These are phyloP conservation scores for Lasioglossum zephyrum DNA, from an alignment of 2,888 invertebrate genomes.

Conservation along the genomic window DNA sequence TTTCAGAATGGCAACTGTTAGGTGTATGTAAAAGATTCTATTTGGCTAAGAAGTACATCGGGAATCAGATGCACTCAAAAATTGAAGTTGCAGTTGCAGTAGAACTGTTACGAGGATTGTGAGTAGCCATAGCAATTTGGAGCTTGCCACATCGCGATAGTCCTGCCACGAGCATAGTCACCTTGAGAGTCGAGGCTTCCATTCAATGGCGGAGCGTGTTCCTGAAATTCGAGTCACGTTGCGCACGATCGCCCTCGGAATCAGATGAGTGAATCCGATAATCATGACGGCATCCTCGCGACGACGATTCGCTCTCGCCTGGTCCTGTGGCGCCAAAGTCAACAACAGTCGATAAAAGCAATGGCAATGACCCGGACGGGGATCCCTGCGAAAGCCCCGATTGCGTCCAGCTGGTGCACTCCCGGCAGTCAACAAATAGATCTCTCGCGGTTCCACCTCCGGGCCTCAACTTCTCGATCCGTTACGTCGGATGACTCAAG, in stretches of 20 bases:
- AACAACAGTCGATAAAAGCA: constrained; percentile 51
- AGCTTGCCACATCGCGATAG: background rate
- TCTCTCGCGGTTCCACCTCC: constrained; percentile 50
- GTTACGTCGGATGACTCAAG: constrained; percentile 47
- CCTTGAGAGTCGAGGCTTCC: constrained; percentile 12
- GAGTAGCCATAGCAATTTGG: background rate
- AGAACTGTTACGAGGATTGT: too few species aligned
- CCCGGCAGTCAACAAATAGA: constrained; percentile 57
- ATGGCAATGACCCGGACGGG: constrained; percentile 64
- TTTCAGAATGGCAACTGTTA: too few species aligned
- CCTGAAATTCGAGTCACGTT: constrained; percentile 40
- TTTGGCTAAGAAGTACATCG: too few species aligned
- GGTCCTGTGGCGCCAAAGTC: constrained; percentile 52
- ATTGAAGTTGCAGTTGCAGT: too few species aligned
- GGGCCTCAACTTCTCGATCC: constrained; percentile 14
- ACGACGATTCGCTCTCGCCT: constrained; percentile 44
- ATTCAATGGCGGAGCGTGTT: background rate
- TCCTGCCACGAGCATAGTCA: background rate
- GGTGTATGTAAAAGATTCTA: too few species aligned
- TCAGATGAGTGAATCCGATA: constrained; percentile 52
- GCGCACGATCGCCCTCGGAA: constrained; percentile 37
- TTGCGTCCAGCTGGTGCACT: constrained; percentile 62
- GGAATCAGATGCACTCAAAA: too few species aligned
- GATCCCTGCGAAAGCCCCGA: constrained; percentile 43
- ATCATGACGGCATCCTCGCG: constrained; percentile 35